These are phyloP conservation scores for Helogale parvula DNA, from an alignment of 2,113 vertebrate species.

Conservation along the genomic window DNA sequence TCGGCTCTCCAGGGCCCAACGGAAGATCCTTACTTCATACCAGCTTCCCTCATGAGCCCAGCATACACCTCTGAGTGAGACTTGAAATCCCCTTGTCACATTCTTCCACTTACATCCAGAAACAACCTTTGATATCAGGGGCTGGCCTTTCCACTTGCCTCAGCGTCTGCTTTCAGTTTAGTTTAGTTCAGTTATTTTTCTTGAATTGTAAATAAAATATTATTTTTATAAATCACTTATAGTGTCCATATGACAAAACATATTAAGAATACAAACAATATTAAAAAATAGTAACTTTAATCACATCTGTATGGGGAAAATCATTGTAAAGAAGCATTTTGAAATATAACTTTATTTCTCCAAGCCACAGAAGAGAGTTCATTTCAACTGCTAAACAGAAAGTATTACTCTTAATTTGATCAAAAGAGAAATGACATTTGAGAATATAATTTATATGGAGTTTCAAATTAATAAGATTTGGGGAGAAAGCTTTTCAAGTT, in stretches of 20 bases:
- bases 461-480: slow-evolving; percentile 47
- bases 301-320: neutral
- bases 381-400: slow-evolving; percentile 44
- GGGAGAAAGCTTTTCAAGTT: neutral
- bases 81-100: neutral
- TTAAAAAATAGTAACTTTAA: neutral
- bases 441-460: slow-evolving; percentile 5
- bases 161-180: neutral
- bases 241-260: neutral
- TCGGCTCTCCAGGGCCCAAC: neutral
- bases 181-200: neutral
- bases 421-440: slow-evolving; percentile 34
- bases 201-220: neutral
- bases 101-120: neutral
- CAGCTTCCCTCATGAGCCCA: neutral
- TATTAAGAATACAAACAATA: neutral
- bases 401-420: slow-evolving; percentile 11
- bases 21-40: neutral
- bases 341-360: neutral
- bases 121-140: neutral
- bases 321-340: neutral
- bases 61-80: neutral
- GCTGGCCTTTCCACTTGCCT: neutral
- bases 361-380: neutral
- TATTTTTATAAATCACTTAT: slow-evolving; percentile 15